These are phyloP conservation scores for Choristoneura rosaceana DNA, from an alignment of 2,888 invertebrate species.

Conservation along the genomic window DNA sequence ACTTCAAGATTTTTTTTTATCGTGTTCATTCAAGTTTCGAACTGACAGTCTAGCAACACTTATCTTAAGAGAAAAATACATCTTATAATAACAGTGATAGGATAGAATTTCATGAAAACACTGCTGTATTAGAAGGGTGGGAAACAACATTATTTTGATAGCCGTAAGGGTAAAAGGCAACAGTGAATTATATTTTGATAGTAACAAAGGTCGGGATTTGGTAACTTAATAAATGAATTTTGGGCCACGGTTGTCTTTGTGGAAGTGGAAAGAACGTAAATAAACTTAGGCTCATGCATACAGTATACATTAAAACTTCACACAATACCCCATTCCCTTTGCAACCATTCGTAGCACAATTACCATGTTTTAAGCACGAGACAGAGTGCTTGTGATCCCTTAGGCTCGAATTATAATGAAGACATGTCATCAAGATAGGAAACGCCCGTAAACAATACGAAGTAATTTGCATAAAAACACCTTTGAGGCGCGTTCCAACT, in stretches of 20 bases:
- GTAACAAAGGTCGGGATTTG: constrained; percentile 13
- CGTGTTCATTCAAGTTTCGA: too few species aligned
- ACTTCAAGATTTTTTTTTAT: too few species aligned
- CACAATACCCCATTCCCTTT: constrained; percentile 1
- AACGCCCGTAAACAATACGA: constrained; percentile 12
- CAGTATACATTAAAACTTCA: constrained; percentile 16
- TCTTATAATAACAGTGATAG: constrained; percentile 1
- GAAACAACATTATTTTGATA: constrained; percentile 10
- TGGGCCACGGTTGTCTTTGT: not conserved
- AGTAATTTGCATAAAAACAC: constrained; percentile 18
- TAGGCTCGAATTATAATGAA: constrained; percentile 17
- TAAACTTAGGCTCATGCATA: not conserved
- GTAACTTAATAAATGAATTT: constrained; percentile 6
- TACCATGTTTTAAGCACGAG: constrained; percentile 15
- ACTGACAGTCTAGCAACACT: not conserved
- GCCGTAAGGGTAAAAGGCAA: not conserved
- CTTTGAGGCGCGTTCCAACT: not conserved
- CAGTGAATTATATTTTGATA: constrained; percentile 14
- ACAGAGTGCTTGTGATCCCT: constrained; percentile 17
- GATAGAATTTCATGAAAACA: not conserved
- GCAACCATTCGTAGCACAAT: not conserved
- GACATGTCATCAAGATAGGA: constrained; percentile 14
- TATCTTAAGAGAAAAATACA: not conserved
- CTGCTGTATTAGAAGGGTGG: not conserved
- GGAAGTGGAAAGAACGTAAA: constrained; percentile 7